These are phyloP conservation scores for Zonitis immaculata DNA, from an alignment of 2,888 invertebrate genomes.

Conservation along the genomic window DNA sequence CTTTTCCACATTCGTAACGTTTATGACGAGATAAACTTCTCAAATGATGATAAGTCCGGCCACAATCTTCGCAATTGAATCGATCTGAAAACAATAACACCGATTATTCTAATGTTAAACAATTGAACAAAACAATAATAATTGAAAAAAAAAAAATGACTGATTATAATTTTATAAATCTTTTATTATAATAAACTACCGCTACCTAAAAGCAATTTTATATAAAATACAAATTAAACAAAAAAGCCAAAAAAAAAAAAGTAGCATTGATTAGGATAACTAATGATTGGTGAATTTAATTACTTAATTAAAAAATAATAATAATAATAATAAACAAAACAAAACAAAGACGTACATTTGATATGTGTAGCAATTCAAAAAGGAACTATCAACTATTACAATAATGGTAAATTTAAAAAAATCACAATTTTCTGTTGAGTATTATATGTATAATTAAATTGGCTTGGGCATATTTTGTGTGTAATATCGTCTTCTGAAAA, in stretches of 20 bases:
- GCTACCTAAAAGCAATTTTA: constrained; percentile 38
- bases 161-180: constrained; percentile 22
- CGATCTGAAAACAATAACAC: neutral
- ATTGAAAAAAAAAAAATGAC: neutral
- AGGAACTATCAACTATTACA: constrained; percentile 30
- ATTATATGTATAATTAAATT: constrained; percentile 36
- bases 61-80: constrained; percentile 62
- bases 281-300: constrained; percentile 5
- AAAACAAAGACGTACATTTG: constrained; percentile 20
- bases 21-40: constrained; percentile 66
- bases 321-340: too few species aligned
- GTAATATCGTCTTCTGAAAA: constrained; percentile 23
- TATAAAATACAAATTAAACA: constrained; percentile 23
- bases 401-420: constrained; percentile 30
- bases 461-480: constrained; percentile 30
- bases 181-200: constrained; percentile 39
- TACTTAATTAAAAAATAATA: too few species aligned
- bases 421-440: constrained; percentile 45
- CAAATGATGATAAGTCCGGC: constrained; percentile 68
- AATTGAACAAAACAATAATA: neutral
- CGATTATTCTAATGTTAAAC: neutral
- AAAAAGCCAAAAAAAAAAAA: constrained; percentile 20
- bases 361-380: constrained; percentile 21
- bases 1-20: constrained; percentile 65
- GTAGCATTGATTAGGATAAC: constrained; percentile 10